These are phyloP conservation scores for Chamaetylas fuelleborni DNA, from an alignment of 2,113 vertebrate species.

Conservation along the genomic window DNA sequence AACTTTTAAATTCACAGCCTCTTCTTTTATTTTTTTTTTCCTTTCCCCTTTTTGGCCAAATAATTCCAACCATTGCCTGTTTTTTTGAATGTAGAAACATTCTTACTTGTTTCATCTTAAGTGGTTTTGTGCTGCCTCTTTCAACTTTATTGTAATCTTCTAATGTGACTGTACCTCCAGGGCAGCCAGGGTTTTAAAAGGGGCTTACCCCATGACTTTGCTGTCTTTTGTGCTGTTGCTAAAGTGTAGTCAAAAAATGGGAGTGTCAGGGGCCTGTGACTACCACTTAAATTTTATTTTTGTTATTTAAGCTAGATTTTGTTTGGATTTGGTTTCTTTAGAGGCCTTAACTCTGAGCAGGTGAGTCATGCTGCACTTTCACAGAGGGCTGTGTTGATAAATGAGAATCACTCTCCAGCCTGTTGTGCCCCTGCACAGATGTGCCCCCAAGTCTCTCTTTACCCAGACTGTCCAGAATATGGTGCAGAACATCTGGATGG, in stretches of 20 bases:
- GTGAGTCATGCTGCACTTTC: background rate
- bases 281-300: background rate
- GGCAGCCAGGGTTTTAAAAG: background rate
- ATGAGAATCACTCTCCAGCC: background rate
- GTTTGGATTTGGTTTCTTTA: background rate
- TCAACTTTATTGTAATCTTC: background rate
- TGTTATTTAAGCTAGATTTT: background rate
- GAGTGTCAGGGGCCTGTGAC: rapidly evolving
- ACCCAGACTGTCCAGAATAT: background rate
- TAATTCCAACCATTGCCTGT: background rate
- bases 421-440: rapidly evolving
- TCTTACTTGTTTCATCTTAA: background rate
- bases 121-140: background rate
- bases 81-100: background rate
- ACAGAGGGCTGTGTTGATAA: background rate
- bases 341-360: background rate
- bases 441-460: background rate
- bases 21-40: background rate
- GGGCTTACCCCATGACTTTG: rapidly evolving
- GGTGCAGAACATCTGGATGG: background rate
- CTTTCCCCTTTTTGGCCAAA: background rate
- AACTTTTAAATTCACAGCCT: background rate
- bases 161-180: background rate
- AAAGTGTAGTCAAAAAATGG: background rate
- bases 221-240: background rate